Conservation (phyloP, 1,140 invertebrate genomes). For the Ptiloglossa arizonensis region DNA sequence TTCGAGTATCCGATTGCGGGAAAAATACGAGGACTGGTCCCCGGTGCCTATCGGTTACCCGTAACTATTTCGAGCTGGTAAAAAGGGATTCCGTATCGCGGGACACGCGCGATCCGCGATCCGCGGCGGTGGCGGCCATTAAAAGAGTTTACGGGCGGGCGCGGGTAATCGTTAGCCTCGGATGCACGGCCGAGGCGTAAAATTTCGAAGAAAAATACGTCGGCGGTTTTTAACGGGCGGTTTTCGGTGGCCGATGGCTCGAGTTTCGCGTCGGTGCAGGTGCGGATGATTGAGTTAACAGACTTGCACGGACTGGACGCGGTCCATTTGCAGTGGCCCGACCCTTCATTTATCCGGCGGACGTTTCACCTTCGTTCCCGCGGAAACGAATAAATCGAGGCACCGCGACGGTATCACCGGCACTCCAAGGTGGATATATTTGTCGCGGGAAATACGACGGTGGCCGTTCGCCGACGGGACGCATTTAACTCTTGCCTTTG, state of each 20-base stretch:
- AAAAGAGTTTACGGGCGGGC: no score
- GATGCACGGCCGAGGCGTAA: neutral
- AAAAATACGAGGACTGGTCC: no score
- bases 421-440: conserved; percentile 13
- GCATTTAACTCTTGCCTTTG: neutral
- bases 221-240: neutral
- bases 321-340: conserved; percentile 21
- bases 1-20: no score
- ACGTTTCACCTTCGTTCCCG: conserved; percentile 28
- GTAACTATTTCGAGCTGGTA: no score
- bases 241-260: neutral
- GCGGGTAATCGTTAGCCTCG: no score
- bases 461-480: neutral
- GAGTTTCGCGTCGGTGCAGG: neutral
- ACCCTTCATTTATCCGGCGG: conserved; percentile 23
- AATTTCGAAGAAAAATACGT: neutral
- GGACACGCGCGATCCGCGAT: no score
- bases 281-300: conserved; percentile 27
- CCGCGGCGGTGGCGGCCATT: no score
- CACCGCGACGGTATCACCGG: neutral
- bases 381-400: conserved; percentile 30
- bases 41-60: no score
- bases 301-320: conserved; percentile 1
- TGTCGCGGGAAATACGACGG: conserved; percentile 10
- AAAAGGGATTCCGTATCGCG: no score